Evolutionary conservation across 2,113 vertebrate genomes (phyloP), one percentile per base, ranked within the genome.

Genomic region (Triplophysa rosa): DNA sequence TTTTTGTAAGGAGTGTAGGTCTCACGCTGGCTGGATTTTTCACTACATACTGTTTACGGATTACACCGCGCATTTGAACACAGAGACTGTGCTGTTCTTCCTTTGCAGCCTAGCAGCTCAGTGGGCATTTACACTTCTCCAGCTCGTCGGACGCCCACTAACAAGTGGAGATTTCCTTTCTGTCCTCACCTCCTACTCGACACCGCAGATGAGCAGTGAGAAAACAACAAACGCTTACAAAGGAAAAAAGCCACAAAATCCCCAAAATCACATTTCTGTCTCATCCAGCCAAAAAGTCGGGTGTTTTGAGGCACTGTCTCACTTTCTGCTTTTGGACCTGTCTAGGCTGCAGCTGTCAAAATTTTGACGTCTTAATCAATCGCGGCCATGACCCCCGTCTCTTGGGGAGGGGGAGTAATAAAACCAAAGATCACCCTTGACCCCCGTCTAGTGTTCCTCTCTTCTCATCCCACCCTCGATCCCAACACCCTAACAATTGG

Each of bases 291-390:
- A 58, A 82, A 70, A 88, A 87, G 82, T 81, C 84, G 86, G 85
- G 90, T 90, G 84, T 71, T 83, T 83, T 82, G 80, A 49, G 86
- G 87, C 65, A 62, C 54, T 80, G 70, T 70, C 67, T 66, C n/a
- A 29, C 24, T 29, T 21, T 64, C 76, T 89, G 62, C 56, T 88
- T 89, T 88, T 89, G 79, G 80, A 87, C 85, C 86, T 84, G 85
- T 61, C 88, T 87, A 86, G 84, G 88, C 86, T 81, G 62, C 91
- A 93, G 92, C 92, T 93, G 91, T 93, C 91, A 93, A 91, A 91
- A 88, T 87, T 92, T 92, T 93, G 92, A 93, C 89, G 81, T 91
- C 91, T 93, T 91, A 89, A 93, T 93, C 90, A 90, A 79, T 73
- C 88, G 84, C 86, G 87, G 88, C 91, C 88, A 68, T 89, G 91